Base-by-base conservation (phyloP, 2,797 vertebrate genomes). In the Lepilemur ruficaudatus region DNA sequence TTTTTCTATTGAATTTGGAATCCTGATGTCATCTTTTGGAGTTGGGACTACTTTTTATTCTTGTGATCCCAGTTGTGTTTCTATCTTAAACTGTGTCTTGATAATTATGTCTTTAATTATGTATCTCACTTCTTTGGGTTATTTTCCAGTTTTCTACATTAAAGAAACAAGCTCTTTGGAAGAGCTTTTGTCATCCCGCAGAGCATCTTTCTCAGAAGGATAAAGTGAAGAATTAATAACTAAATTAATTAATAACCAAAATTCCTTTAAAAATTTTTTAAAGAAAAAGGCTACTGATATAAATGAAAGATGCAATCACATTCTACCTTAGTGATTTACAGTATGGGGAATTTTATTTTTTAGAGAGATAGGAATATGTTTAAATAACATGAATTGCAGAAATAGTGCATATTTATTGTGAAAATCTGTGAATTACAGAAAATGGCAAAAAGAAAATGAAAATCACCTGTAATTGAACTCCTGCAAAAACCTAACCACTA, bases 361-460 rank as follows among this genome's bases (percentile, higher is more conserved):
- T 91, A 46, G 38, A 83, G 59, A 80, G 7, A 20, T 80, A 20
- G 14, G 14, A 69, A 67, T 83, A 65, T 41, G 67, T 80, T 89
- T 88, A 69, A 89, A 79, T 88, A 82, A 63, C 4, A 25, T 0
- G 20, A 85, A 69, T 89, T 95, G 7, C 25, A 95, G 9, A 86
- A 83, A 84, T 79, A 75, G 43, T 86, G 79, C 7, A 50, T 61
- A 46, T 46, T 80, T 80, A 67, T n/a, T 93, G 17, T 75, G 69
- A 95, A 95, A 88, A 81, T 85, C 23, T 75, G 2, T 91, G 95
- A 75, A 84, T 80, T 85, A 83, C 9, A 96, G 72, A 92, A 93
- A 94, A 92, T 38, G 8, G 4, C 23, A 89, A 79, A 72, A 93
- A 92, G 32, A 84, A 92, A 87, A 55, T n/a, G 38, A 93, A 96